phyloP scores from a whole-genome alignment of 1,140 invertebrate genomes.

The Panulirus ornatus region DNA sequence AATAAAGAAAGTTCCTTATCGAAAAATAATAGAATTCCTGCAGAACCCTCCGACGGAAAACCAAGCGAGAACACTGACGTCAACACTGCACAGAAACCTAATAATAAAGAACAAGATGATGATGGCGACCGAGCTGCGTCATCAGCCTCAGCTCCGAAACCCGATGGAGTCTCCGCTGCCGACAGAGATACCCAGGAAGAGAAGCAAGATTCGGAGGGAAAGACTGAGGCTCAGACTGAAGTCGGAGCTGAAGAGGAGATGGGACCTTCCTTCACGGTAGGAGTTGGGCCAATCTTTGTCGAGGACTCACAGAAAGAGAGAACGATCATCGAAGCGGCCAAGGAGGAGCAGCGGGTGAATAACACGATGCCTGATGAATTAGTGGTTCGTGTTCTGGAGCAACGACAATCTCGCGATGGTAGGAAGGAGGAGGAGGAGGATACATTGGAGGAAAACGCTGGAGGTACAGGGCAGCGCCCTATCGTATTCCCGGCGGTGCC shows the following conservation, averaged over 20 bases:
- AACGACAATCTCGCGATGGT: too few relatives aligned
- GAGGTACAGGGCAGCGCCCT: not conserved
- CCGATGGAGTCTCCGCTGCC: not conserved
- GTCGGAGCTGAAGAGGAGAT: not conserved
- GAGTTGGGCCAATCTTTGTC: slow-evolving; percentile 4
- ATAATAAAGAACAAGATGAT: not conserved
- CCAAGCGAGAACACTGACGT: not conserved
- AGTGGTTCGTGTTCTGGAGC: too few relatives aligned
- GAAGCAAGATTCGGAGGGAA: not conserved
- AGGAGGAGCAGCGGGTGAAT: too few relatives aligned
- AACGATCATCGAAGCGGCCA: not conserved
- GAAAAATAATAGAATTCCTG: not conserved
- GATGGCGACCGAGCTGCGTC: not conserved
- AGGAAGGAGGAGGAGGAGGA: not conserved
- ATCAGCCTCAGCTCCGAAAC: not conserved
- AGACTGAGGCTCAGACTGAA: not conserved
- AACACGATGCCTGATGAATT: not conserved
- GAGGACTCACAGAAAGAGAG: not conserved
- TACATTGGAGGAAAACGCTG: not conserved
- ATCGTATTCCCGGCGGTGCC: not conserved
- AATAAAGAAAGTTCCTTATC: not conserved
- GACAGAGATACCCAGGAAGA: not conserved
- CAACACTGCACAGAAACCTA: not conserved
- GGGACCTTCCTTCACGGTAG: not conserved
- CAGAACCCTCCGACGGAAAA: not conserved